phyloP scores from a whole-genome alignment of 2,797 vertebrate genomes.

The Kryptolebias ocellatus region DNA sequence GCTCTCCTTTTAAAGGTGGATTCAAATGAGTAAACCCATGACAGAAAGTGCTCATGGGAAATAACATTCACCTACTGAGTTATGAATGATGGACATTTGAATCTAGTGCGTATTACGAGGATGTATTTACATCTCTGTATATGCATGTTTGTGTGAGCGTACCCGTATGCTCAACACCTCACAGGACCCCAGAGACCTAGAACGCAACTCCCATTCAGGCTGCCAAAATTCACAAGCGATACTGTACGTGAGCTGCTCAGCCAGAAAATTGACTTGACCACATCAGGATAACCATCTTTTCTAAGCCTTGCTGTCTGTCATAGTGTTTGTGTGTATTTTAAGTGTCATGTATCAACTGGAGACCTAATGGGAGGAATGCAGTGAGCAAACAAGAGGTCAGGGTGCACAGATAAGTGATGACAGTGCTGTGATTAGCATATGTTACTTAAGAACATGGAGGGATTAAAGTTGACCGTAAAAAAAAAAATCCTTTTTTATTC shows the following conservation, averaged over 20 bases:
- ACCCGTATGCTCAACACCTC: slow-evolving; percentile 48
- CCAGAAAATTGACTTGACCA: slow-evolving; percentile 69
- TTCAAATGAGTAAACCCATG: slow-evolving; percentile 68
- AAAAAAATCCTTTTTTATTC: background rate
- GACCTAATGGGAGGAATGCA: slow-evolving; percentile 32
- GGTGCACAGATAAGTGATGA: slow-evolving; percentile 43
- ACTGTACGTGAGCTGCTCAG: slow-evolving; percentile 64
- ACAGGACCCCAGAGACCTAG: slow-evolving; percentile 56
- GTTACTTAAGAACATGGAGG: background rate
- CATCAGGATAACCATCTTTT: slow-evolving; percentile 54
- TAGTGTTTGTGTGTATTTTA: slow-evolving; percentile 23
- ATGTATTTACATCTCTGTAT: slow-evolving; percentile 40
- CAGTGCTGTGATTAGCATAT: slow-evolving; percentile 32
- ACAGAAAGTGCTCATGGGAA: slow-evolving; percentile 67
- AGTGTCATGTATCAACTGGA: slow-evolving; percentile 48
- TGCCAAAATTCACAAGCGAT: slow-evolving; percentile 78
- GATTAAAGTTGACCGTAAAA: background rate
- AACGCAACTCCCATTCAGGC: slow-evolving; percentile 65
- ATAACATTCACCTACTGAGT: slow-evolving; percentile 58
- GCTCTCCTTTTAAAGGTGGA: slow-evolving; percentile 59
- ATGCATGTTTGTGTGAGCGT: slow-evolving; percentile 23
- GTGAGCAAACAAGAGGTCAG: slow-evolving; percentile 42
- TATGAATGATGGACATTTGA: slow-evolving; percentile 70
- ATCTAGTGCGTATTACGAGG: slow-evolving; percentile 38
- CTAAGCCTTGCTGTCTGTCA: slow-evolving; percentile 54